Conservation (phyloP, 2,888 invertebrate species). For the Horisme vitalbata region DNA sequence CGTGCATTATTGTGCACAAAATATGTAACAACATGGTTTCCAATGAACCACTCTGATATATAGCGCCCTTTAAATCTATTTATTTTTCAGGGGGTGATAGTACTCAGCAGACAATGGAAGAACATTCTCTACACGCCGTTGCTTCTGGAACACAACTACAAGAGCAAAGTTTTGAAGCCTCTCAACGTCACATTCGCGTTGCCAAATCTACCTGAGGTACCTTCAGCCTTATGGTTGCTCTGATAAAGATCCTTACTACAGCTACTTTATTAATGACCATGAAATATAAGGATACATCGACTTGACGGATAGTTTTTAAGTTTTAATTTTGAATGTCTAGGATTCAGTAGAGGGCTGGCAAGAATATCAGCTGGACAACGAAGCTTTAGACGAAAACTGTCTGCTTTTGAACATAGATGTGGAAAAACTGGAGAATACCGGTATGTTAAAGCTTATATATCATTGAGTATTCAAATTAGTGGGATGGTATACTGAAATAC, state of each 20-base stretch:
- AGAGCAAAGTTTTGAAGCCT: slow-evolving; percentile 91
- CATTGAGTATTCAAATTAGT: too few species aligned
- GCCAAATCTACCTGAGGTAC: slow-evolving; percentile 92
- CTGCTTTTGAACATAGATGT: slow-evolving; percentile 71
- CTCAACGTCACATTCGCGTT: slow-evolving; percentile 95
- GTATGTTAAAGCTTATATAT: slow-evolving; percentile 40
- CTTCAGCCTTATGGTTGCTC: too few species aligned
- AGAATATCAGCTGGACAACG: slow-evolving; percentile 69
- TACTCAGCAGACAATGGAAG: slow-evolving; percentile 98
- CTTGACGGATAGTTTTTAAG: background rate
- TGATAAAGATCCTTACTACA: too few species aligned
- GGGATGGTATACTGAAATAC: too few species aligned
- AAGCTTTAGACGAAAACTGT: slow-evolving; percentile 74
- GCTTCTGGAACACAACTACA: slow-evolving; percentile 93
- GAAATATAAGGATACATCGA: background rate
- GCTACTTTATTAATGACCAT: too few species aligned
- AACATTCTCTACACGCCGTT: slow-evolving; percentile 96
- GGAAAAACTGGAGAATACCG: slow-evolving; percentile 62
- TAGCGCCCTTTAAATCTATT: too few species aligned
- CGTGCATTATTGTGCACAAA: too few species aligned
- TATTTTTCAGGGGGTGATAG: slow-evolving; percentile 93
- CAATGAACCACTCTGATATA: too few species aligned
- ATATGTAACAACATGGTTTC: too few species aligned
- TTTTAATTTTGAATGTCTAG: slow-evolving; percentile 37
- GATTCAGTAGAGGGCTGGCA: slow-evolving; percentile 77